Conservation (phyloP, 2,888 invertebrate genomes). For the Tetragonisca angustula region DNA sequence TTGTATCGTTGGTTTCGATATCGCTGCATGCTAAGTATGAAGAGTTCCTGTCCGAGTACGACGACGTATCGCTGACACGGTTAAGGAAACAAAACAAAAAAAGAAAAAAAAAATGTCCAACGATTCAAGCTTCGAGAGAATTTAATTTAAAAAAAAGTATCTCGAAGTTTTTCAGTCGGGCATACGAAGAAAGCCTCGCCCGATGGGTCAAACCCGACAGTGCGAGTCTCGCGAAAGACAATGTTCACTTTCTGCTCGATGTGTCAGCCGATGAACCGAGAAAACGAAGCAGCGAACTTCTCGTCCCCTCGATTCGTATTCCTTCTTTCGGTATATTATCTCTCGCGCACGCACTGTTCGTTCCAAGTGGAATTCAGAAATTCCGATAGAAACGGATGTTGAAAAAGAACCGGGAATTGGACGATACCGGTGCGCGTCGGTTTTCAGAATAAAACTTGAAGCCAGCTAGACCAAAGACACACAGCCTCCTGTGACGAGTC, state of each 20-base stretch:
- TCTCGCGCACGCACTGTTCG: neutral
- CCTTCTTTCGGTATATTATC: neutral
- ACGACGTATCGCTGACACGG: constrained; percentile 63
- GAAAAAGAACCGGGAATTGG: neutral
- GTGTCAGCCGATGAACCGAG: neutral
- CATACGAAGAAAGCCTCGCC: neutral
- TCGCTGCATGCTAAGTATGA: constrained; percentile 79
- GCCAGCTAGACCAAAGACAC: neutral
- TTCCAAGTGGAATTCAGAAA: neutral
- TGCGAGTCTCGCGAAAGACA: neutral
- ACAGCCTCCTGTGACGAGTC: neutral
- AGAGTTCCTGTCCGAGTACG: constrained; percentile 79
- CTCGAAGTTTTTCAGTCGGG: neutral
- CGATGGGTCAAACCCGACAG: neutral
- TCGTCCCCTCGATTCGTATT: neutral
- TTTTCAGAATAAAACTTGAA: neutral
- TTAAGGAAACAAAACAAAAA: neutral
- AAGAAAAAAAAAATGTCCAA: no score
- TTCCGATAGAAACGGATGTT: neutral
- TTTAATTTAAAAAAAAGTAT: neutral
- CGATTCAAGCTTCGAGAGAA: neutral
- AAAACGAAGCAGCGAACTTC: constrained; percentile 5
- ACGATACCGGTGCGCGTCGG: neutral
- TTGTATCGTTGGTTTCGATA: constrained; percentile 78
- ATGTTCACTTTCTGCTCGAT: neutral